Percentiles rank a stretch among this genome's conserved stretches.
Evolutionary conservation across 2,888 invertebrate genomes (phyloP).

Genomic region (Acrobasis repandana): DNA sequence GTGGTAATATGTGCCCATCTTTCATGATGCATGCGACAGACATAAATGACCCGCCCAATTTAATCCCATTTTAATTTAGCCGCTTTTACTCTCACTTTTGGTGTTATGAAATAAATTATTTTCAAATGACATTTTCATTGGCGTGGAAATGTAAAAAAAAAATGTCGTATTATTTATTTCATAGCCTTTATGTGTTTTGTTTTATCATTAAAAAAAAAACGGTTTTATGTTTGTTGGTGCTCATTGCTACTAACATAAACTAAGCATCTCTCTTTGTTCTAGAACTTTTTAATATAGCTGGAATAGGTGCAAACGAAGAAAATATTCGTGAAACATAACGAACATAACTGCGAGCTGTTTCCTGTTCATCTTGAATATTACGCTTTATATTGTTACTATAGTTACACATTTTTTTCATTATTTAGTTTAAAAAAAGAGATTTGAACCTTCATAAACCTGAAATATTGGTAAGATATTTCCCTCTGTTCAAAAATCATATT

Average conservation of each 20-base stretch:
- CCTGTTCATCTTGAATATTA: constrained; percentile 8
- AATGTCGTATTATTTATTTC: too few species aligned
- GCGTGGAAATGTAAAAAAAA: too few species aligned
- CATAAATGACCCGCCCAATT: too few species aligned
- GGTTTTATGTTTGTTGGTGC: neutral
- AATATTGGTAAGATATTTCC: too few species aligned
- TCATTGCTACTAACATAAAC: constrained; percentile 7
- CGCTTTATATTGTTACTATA: constrained; percentile 1
- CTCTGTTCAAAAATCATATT: too few species aligned
- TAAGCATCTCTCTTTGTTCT: constrained; percentile 1
- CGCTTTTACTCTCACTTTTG: too few species aligned
- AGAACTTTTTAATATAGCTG: constrained; percentile 18
- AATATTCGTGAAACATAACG: constrained; percentile 15
- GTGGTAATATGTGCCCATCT: too few species aligned
- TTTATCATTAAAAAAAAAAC: neutral
- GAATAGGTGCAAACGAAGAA: constrained; percentile 3
- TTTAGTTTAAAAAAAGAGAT: neutral
- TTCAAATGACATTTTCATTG: too few species aligned
- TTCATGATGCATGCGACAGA: too few species aligned
- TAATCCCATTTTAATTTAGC: too few species aligned
- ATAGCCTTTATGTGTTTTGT: neutral
- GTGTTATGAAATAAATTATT: too few species aligned
- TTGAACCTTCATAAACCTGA: too few species aligned
- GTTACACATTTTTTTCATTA: neutral
- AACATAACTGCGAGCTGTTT: constrained; percentile 12